A percentile compares a stretch with the other conserved stretches of the same genome.
These are phyloP conservation scores for Cosmia trapezina DNA, from an alignment of 2,888 invertebrate species.

Conservation along the genomic window DNA sequence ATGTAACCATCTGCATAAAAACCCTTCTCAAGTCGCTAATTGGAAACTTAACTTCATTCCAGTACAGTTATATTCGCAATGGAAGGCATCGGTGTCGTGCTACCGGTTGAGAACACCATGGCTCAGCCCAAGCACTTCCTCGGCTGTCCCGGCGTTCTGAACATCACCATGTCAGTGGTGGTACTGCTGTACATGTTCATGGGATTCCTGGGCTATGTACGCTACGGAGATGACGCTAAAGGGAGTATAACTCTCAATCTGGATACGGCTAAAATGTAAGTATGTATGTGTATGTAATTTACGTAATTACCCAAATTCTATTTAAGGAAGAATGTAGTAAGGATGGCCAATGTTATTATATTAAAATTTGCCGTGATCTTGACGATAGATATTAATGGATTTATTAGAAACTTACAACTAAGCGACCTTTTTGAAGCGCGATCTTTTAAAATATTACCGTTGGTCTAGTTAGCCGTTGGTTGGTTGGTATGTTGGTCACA, in stretches of 20 bases:
- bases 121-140: conserved; percentile 95
- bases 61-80: conserved; percentile 99
- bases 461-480: no score
- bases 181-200: conserved; percentile 94
- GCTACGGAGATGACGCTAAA: conserved; percentile 93
- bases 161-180: conserved; percentile 96
- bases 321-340: no score
- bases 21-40: conserved; percentile 21
- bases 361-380: no score
- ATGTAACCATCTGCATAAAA: background rate
- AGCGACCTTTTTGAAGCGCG: no score
- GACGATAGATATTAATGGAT: no score
- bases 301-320: background rate
- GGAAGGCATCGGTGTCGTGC: conserved; percentile 98
- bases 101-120: conserved; percentile 98
- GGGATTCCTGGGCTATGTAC: conserved; percentile 97
- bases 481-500: no score
- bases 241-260: conserved; percentile 96
- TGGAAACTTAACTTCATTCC: conserved; percentile 69
- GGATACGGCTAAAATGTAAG: conserved; percentile 92
- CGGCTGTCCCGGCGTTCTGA: conserved; percentile 95
- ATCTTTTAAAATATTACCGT: no score
- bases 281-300: background rate
- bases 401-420: no score
- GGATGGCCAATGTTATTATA: no score